Evolutionary conservation across 2,797 vertebrate species (phyloP).

Genomic region (Cryptoprocta ferox): DNA sequence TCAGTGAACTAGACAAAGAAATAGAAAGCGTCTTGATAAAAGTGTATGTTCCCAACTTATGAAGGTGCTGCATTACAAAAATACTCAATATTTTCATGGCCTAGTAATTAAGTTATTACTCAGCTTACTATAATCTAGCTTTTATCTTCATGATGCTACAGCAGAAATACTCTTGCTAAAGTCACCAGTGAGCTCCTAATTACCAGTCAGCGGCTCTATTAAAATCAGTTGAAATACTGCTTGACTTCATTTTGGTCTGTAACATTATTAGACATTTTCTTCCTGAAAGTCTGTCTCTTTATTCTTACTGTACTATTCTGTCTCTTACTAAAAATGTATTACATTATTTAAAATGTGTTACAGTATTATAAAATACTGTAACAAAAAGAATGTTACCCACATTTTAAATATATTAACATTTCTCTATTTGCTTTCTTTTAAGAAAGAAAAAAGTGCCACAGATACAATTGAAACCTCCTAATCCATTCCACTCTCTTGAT

Average conservation of each 20-base stretch:
- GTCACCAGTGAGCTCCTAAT: not conserved
- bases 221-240: slow-evolving; percentile 24
- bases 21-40: not conserved
- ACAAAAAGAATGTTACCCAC: not conserved
- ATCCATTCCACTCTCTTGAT: not conserved
- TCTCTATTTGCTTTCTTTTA: not conserved
- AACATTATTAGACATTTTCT: slow-evolving; percentile 26
- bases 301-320: not conserved
- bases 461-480: not conserved
- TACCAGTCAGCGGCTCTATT: not conserved
- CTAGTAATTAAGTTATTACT: slow-evolving; percentile 31
- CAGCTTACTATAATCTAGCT: not conserved
- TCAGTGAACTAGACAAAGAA: not conserved
- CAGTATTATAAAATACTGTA: not conserved
- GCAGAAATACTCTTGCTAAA: not conserved
- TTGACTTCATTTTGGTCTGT: slow-evolving; percentile 40
- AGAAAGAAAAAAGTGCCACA: not conserved
- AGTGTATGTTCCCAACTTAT: not conserved
- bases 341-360: not conserved
- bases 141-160: not conserved
- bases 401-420: slow-evolving; percentile 18
- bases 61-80: not conserved
- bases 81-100: not conserved
- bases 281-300: not conserved
- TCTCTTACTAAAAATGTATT: not conserved